Conservation (phyloP, 2,888 invertebrate genomes). For the Mimumesa dahlbomi region DNA sequence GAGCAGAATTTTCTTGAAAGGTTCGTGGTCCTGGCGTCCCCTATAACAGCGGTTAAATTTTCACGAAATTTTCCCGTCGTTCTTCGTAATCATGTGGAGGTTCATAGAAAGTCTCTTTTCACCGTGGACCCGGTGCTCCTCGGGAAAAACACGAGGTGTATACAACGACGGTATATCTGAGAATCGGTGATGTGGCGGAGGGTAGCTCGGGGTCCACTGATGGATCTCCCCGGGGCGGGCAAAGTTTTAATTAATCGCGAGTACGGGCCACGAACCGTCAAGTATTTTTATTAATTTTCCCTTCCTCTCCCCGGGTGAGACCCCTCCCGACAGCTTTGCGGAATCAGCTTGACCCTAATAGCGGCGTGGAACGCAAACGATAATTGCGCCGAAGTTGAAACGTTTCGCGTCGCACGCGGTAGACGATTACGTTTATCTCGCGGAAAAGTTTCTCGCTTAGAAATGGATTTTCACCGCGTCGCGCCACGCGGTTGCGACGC, state of each 20-base stretch:
- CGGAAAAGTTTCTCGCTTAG: conserved; percentile 30
- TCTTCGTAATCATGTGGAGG: too few relatives aligned
- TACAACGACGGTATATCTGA: neutral
- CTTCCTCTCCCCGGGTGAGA: neutral
- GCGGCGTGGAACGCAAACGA: conserved; percentile 17
- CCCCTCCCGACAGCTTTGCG: conserved; percentile 5
- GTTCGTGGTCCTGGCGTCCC: too few relatives aligned
- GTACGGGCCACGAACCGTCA: conserved; percentile 10
- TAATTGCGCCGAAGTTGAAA: conserved; percentile 48
- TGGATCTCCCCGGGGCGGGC: conserved; percentile 31
- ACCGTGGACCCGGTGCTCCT: conserved; percentile 1
- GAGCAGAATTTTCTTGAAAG: too few relatives aligned
- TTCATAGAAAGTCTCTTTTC: neutral
- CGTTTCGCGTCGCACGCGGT: conserved; percentile 9
- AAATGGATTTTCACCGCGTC: conserved; percentile 6
- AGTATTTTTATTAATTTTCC: conserved; percentile 55
- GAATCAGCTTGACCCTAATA: conserved; percentile 32
- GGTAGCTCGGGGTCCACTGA: conserved; percentile 30
- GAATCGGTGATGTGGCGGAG: neutral
- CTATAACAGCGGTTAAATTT: too few relatives aligned
- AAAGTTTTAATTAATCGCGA: conserved; percentile 61
- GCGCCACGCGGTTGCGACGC: neutral
- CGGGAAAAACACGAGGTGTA: too few relatives aligned
- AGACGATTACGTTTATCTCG: conserved; percentile 40
- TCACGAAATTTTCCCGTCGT: too few relatives aligned